Conservation (phyloP, 2,797 vertebrate genomes). For the Centroberyx gerrardi region DNA sequence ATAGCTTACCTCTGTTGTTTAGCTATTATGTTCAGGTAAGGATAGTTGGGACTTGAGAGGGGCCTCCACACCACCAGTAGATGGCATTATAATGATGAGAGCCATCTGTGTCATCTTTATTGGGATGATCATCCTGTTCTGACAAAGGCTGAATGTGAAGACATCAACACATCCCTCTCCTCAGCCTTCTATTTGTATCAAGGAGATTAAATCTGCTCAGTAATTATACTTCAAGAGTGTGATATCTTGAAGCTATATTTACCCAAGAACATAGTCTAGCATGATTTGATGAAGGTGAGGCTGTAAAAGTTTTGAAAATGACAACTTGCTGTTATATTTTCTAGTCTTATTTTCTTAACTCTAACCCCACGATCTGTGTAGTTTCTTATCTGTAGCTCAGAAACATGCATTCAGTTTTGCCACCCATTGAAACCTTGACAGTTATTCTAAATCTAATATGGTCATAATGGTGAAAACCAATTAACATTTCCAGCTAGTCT, state of each 20-base stretch:
- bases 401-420: background rate
- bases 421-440: background rate
- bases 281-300: slow-evolving; percentile 28
- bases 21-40: slow-evolving; percentile 4
- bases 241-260: slow-evolving; percentile 59
- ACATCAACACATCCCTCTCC: slow-evolving; percentile 44
- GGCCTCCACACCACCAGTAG: slow-evolving; percentile 54
- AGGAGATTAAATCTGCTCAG: slow-evolving; percentile 31
- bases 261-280: background rate
- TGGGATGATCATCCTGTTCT: slow-evolving; percentile 40
- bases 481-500: background rate
- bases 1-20: slow-evolving; percentile 11
- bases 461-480: slow-evolving; percentile 20
- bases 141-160: slow-evolving; percentile 49
- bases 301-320: slow-evolving; percentile 22
- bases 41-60: too few species aligned
- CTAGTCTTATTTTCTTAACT: background rate
- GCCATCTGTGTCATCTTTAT: slow-evolving; percentile 30
- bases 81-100: slow-evolving; percentile 66
- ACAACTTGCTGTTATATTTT: slow-evolving; percentile 40
- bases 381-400: background rate
- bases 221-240: slow-evolving; percentile 22
- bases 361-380: background rate
- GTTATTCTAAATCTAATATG: slow-evolving; percentile 9
- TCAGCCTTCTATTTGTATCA: slow-evolving; percentile 51